Evolutionary conservation across 2,113 vertebrate genomes (phyloP).

Genomic region (Ginglymostoma cirratum): DNA sequence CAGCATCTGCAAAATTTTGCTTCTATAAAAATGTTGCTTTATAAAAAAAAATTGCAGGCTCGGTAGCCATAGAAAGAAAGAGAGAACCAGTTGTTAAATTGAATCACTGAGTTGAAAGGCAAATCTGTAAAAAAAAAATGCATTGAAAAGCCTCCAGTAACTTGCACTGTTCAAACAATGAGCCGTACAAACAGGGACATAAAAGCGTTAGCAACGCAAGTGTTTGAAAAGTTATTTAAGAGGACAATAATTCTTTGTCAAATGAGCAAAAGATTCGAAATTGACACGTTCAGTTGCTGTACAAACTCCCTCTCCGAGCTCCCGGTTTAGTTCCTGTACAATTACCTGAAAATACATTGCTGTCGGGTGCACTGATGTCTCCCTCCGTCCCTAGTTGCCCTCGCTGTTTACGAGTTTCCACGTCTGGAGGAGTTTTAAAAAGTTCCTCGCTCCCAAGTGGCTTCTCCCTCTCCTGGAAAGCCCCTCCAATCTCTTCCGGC

Average conservation of each 20-base stretch:
- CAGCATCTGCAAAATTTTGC: no score
- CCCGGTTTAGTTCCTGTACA: neutral
- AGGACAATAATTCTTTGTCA: neutral
- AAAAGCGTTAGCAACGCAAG: neutral
- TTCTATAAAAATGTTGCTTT: no score
- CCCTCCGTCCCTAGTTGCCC: neutral
- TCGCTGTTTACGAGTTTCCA: neutral
- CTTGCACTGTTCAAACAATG: no score
- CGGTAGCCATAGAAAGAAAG: no score
- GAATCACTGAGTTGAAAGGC: no score
- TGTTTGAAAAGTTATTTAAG: neutral
- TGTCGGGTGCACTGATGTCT: neutral
- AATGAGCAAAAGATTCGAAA: neutral
- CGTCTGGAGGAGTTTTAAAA: neutral
- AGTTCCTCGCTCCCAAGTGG: neutral
- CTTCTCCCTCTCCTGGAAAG: neutral
- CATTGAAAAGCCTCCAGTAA: no score
- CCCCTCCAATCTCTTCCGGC: neutral
- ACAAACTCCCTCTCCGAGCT: neutral
- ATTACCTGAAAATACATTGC: neutral
- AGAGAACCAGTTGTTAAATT: no score
- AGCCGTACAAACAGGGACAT: no score
- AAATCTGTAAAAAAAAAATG: no score
- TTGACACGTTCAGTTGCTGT: neutral
- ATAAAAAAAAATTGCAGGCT: no score